Evolutionary conservation across 2,797 vertebrate genomes (phyloP).

Genomic region (Hipposideros larvatus): DNA sequence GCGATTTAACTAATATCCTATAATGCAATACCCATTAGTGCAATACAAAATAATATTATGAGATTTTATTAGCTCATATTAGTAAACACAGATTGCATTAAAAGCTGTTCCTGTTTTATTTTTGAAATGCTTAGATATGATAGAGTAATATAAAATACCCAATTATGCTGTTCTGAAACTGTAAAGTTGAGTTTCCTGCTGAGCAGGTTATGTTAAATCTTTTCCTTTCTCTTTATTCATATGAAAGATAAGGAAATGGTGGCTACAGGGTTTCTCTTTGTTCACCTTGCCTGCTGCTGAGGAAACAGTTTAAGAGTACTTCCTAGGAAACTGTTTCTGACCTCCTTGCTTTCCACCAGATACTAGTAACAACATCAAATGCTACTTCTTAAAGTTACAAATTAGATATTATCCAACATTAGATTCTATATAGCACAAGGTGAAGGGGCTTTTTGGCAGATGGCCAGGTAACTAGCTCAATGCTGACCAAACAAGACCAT

Average conservation of each 20-base stretch:
- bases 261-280: constrained; percentile 78
- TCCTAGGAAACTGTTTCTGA: constrained; percentile 72
- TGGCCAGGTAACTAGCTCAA: constrained; percentile 78
- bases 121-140: constrained; percentile 83
- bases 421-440: constrained; percentile 71
- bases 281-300: constrained; percentile 69
- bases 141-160: constrained; percentile 82
- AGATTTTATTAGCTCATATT: constrained; percentile 86
- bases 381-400: constrained; percentile 77
- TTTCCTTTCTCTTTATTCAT: constrained; percentile 81
- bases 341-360: constrained; percentile 73
- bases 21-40: constrained; percentile 85
- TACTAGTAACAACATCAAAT: constrained; percentile 76
- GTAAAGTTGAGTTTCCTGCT: constrained; percentile 85
- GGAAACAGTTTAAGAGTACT: constrained; percentile 73
- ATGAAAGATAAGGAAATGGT: constrained; percentile 82
- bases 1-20: constrained; percentile 84
- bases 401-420: constrained; percentile 77
- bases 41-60: constrained; percentile 86
- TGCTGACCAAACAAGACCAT: constrained; percentile 74
- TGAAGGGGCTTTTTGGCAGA: constrained; percentile 78
- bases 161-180: constrained; percentile 82
- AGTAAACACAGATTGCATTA: constrained; percentile 90
- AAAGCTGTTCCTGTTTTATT: constrained; percentile 87
- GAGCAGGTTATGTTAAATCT: constrained; percentile 87